Evolutionary conservation across 2,113 vertebrate species (phyloP), one percentile per base, ranked within the genome.

Genomic region (Suricata suricatta): DNA sequence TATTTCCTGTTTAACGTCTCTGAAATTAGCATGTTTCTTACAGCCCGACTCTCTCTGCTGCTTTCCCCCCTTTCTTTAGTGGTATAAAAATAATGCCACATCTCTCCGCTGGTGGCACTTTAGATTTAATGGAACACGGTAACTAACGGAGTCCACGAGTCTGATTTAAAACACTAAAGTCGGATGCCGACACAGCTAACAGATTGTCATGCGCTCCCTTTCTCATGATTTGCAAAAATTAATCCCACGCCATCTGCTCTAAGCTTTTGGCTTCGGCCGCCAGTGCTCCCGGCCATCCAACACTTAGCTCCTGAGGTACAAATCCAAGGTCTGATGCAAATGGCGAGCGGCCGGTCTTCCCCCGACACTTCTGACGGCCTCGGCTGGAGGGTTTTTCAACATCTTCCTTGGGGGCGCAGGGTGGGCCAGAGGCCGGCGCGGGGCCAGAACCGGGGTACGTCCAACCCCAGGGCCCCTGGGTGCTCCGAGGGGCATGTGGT

Each of bases 221-320:
- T 52, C 84, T 80, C 50, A 23, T 2, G 21, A 92, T 54, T 57
- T 86, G 63, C 92, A 97, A 88, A 93, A 60, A 63, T 47, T 35
- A 92, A 52, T 21, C 89, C 76, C 54, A 2, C 1, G 7, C 93
- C 82, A 80, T 79, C 94, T 84, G 97, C 9, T 35, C 29, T 7
- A 17, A 33, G 71, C 76, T 38, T n/a, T 66, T 1, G 4, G 35
- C 64, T 10, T 41, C 33, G 5, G 76, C 38, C 82, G 3, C 64
- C 29, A 44, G 29, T 5, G 1, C 0, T 16, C 86, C 92, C 16
- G 41, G 66, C 31, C 88, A 54, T 12, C 50, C 47, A 25, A 0
- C 0, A 2, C n/a, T 77, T 17, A 1, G 31, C 79, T 25, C 16
- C 91, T 3, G 41, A 71, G 29, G 50, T 9, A 35, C 66, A 54